A percentile compares a stretch with the other conserved stretches of the same genome.
These are phyloP conservation scores for Hucho hucho DNA, from an alignment of 2,113 vertebrate species.

Conservation along the genomic window DNA sequence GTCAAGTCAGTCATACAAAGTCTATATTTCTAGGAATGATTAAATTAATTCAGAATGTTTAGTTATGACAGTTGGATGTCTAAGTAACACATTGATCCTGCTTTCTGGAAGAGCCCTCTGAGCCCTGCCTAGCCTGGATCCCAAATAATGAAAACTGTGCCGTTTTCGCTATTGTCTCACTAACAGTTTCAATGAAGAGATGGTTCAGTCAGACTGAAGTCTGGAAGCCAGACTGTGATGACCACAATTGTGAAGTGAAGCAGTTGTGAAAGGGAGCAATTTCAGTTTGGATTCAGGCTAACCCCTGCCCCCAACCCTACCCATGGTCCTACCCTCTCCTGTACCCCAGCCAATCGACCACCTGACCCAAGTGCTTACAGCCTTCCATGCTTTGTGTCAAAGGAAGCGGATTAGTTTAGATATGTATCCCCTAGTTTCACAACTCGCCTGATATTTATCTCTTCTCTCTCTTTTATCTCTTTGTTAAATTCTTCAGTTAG, in stretches of 20 bases:
- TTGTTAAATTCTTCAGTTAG: conserved; percentile 36
- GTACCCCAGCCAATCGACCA: neutral
- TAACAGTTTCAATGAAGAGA: no score
- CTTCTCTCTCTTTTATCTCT: conserved; percentile 23
- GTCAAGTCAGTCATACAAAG: no score
- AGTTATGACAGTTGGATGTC: no score
- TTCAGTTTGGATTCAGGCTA: no score
- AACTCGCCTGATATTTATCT: conserved; percentile 25
- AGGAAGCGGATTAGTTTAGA: conserved; percentile 45
- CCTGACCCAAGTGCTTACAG: conserved; percentile 15
- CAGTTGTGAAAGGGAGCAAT: no score
- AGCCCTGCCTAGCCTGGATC: conserved; percentile 14
- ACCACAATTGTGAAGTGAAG: no score
- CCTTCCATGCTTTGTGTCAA: conserved; percentile 47
- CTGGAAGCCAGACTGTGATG: no score
- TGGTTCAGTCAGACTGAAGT: no score
- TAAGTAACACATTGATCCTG: no score
- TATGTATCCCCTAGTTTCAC: conserved; percentile 39
- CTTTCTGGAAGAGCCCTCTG: neutral
- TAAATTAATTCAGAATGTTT: no score
- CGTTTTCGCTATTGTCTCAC: no score
- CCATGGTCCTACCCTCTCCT: neutral
- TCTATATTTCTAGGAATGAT: no score
- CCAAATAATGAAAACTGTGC: neutral
- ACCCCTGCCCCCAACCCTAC: conserved; percentile 19